Evolutionary conservation across 2,113 vertebrate genomes (phyloP).

Genomic region (Xiphophorus hellerii): DNA sequence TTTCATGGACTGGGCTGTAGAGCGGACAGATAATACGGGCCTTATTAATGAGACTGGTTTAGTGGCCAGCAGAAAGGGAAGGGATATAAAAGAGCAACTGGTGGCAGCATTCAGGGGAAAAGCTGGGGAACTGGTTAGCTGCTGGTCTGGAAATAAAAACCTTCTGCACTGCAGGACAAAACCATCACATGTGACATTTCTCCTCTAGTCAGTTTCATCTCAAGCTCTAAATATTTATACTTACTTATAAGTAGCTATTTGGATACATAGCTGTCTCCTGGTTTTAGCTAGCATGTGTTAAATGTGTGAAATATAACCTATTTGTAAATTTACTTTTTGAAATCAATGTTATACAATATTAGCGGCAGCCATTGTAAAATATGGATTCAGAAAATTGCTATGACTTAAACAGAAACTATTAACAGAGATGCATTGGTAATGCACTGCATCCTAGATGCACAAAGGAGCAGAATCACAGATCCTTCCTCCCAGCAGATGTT

Average conservation of each 20-base stretch:
- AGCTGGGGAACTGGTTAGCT: slow-evolving; percentile 60
- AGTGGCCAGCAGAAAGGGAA: slow-evolving; percentile 70
- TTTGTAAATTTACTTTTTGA: not conserved
- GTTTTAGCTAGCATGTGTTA: too few species aligned
- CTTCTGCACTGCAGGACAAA: not conserved
- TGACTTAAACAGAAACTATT: not conserved
- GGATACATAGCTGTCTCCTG: not conserved
- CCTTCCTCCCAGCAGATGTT: too few species aligned
- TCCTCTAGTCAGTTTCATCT: not conserved
- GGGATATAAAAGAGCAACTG: slow-evolving; percentile 77
- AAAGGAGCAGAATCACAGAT: too few species aligned
- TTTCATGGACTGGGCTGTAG: slow-evolving; percentile 79
- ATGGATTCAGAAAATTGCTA: not conserved
- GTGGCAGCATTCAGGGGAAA: slow-evolving; percentile 70
- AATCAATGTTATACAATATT: too few species aligned
- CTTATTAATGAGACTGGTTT: slow-evolving; percentile 80
- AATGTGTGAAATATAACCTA: not conserved
- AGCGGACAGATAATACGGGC: slow-evolving; percentile 73
- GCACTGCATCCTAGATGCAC: too few species aligned
- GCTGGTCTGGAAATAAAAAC: slow-evolving; percentile 36
- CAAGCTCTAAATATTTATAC: not conserved
- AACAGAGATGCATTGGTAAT: not conserved
- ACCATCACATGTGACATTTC: not conserved
- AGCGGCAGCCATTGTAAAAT: not conserved
- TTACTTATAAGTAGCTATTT: not conserved